phyloP scores from a whole-genome alignment of 2,113 vertebrate species.

The Archocentrus centrarchus region DNA sequence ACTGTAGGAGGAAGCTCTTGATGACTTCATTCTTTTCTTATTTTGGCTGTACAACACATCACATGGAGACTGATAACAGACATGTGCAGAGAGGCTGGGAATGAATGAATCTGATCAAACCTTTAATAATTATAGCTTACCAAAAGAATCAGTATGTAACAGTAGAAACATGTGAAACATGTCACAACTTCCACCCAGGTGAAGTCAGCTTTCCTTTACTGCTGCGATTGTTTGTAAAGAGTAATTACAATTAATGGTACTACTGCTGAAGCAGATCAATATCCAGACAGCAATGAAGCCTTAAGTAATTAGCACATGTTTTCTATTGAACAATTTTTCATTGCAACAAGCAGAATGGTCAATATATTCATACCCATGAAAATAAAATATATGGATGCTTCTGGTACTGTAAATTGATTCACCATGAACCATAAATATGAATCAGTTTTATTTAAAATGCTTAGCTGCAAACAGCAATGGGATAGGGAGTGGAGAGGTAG shows the following conservation, averaged over 20 bases:
- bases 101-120: not conserved
- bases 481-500: not conserved
- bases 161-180: not conserved
- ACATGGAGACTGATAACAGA: slow-evolving; percentile 33
- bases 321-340: not conserved
- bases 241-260: not conserved
- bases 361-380: not conserved
- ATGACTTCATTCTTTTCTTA: slow-evolving; percentile 50
- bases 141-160: not conserved
- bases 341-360: not conserved
- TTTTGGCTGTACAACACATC: slow-evolving; percentile 37
- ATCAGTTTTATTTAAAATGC: not conserved
- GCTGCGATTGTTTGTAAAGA: not conserved
- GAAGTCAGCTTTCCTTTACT: not conserved
- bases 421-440: not conserved
- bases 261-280: not conserved
- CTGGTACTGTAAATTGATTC: slow-evolving; percentile 5
- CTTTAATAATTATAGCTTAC: not conserved
- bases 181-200: not conserved
- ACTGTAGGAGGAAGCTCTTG: slow-evolving; percentile 16
- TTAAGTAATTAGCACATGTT: slow-evolving; percentile 1
- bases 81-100: not conserved
- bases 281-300: not conserved
- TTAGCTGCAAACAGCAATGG: not conserved
- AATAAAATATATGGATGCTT: slow-evolving; percentile 1